Percentiles rank a stretch among this genome's conserved stretches.
Evolutionary conservation across 1,140 invertebrate genomes (phyloP).

Genomic region (Drosophila mayri): DNA sequence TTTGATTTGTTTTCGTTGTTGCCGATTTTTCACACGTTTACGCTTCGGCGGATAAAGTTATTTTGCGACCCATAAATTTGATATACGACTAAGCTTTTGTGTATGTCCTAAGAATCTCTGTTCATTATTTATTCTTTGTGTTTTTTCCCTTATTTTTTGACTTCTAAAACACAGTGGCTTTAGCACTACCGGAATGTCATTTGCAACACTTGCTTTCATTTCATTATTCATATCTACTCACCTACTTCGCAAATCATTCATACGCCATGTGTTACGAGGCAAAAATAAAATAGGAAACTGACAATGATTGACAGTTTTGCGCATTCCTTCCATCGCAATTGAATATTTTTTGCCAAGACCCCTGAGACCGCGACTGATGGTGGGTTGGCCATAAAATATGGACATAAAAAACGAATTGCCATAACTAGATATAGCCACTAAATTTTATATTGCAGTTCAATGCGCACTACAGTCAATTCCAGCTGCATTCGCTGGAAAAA

Average conservation of each 20-base stretch:
- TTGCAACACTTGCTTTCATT: constrained; percentile 30
- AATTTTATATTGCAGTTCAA: constrained; percentile 36
- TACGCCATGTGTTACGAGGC: constrained; percentile 26
- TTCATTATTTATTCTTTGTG: constrained; percentile 22
- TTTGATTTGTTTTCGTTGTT: constrained; percentile 32
- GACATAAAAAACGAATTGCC: constrained; percentile 29
- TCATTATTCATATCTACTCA: constrained; percentile 32
- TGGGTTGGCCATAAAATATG: constrained; percentile 28
- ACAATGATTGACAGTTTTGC: constrained; percentile 51
- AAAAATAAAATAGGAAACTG: constrained; percentile 29
- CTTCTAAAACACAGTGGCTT: neutral
- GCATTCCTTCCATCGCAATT: constrained; percentile 40
- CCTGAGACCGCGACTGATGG: neutral
- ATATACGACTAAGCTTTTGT: constrained; percentile 21
- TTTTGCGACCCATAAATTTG: constrained; percentile 29
- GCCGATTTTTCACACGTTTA: constrained; percentile 41
- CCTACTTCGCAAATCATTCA: constrained; percentile 29
- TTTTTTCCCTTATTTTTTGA: neutral
- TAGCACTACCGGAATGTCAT: constrained; percentile 6
- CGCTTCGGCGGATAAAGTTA: constrained; percentile 2
- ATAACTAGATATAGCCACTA: constrained; percentile 38
- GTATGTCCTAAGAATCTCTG: neutral
- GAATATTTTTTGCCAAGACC: constrained; percentile 36
- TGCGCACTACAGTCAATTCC: constrained; percentile 11
- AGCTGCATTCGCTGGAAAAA: constrained; percentile 1